Evolutionary conservation across 2,113 vertebrate species (phyloP).

Genomic region (Zapus hudsonius): DNA sequence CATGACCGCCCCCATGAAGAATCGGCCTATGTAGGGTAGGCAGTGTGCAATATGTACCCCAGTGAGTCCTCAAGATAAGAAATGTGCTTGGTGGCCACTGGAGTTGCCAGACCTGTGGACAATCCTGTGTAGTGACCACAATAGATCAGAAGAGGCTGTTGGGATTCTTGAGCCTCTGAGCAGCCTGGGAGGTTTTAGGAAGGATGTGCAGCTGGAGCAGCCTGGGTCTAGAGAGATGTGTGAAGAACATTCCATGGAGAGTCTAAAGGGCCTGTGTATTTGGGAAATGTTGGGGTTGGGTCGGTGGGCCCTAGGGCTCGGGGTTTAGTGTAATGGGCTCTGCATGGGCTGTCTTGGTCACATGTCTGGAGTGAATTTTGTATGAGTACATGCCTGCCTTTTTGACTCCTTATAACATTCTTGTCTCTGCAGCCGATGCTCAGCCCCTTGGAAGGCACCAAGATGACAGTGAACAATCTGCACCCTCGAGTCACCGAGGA

Average conservation of each 20-base stretch:
- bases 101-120: neutral
- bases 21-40: neutral
- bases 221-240: neutral
- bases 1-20: neutral
- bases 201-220: neutral
- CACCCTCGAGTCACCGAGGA: constrained; percentile 98
- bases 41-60: neutral
- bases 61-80: neutral
- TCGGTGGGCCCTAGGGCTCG: neutral
- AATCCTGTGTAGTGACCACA: neutral
- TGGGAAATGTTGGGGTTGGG: neutral
- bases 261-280: neutral
- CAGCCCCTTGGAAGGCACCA: constrained; percentile 97
- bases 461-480: constrained; percentile 98
- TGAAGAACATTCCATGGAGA: neutral
- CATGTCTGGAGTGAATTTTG: neutral
- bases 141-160: neutral
- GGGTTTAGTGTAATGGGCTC: too few species aligned
- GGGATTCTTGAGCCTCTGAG: neutral
- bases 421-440: constrained; percentile 87
- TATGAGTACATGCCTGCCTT: neutral
- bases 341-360: neutral
- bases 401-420: neutral
- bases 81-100: neutral
- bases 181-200: neutral